Percentiles rank a stretch among this genome's conserved stretches.
Conservation (phyloP, 2,797 vertebrate genomes). For the Coendou prehensilis region DNA sequence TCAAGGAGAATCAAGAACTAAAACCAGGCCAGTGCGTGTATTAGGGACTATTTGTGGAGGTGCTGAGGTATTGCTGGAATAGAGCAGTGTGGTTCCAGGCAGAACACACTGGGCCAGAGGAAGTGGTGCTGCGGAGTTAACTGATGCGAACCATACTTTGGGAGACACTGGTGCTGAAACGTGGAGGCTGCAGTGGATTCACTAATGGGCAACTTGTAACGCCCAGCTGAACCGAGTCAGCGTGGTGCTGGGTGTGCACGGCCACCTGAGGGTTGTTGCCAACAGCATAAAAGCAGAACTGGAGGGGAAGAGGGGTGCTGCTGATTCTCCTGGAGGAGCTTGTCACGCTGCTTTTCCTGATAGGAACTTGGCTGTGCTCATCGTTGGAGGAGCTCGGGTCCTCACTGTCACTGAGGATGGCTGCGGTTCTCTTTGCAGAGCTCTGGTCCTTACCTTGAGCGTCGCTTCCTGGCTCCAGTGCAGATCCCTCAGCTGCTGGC, state of each 20-base stretch:
- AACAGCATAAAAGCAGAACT: background rate
- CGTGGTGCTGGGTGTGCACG: background rate
- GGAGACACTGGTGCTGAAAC: background rate
- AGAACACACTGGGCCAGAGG: background rate
- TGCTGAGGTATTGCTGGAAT: background rate
- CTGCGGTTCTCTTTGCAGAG: background rate
- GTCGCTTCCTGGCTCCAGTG: background rate
- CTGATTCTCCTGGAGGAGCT: background rate
- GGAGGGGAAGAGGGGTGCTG: background rate
- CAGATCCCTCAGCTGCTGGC: background rate
- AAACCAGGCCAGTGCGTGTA: background rate
- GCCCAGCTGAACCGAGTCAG: background rate
- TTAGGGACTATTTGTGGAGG: background rate
- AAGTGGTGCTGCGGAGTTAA: background rate
- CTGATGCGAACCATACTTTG: background rate
- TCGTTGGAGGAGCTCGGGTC: background rate
- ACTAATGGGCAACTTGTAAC: background rate
- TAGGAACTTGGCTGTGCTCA: background rate
- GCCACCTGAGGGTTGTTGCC: too few species aligned
- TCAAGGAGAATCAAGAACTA: slow-evolving; percentile 3
- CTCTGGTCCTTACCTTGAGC: background rate
- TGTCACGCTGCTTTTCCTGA: background rate
- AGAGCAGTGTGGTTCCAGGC: background rate
- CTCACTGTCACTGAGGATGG: background rate
- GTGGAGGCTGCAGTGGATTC: background rate